phyloP scores from a whole-genome alignment of 92 coral and sea anemone genomes.

The Porites lobata region DNA sequence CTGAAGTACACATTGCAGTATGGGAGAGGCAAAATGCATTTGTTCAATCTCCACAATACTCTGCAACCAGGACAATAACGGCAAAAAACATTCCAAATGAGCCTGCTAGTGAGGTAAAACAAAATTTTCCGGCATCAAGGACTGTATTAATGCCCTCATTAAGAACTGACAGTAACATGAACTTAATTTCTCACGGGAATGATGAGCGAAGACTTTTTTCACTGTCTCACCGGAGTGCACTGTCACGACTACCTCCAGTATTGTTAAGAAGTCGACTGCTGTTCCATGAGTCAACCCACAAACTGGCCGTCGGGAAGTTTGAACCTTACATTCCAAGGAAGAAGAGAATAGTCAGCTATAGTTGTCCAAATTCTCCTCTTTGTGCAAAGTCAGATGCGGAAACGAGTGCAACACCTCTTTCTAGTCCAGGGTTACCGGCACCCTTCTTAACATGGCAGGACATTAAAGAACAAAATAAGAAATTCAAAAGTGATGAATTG shows the following conservation, averaged over 20 bases:
- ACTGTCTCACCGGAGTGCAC: neutral
- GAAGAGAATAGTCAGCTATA: constrained; percentile 33
- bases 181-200: neutral
- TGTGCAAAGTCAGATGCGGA: constrained; percentile 2
- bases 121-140: neutral
- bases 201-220: neutral
- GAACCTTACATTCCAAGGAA: constrained; percentile 93
- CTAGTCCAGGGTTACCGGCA: neutral
- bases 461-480: constrained; percentile 52
- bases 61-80: neutral
- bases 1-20: constrained; percentile 83
- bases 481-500: constrained; percentile 38
- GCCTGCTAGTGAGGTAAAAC: neutral
- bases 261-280: neutral
- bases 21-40: constrained; percentile 70
- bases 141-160: neutral
- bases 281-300: neutral
- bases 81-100: neutral
- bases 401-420: neutral
- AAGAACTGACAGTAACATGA: constrained; percentile 4
- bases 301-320: constrained; percentile 57
- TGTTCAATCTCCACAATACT: neutral
- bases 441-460: constrained; percentile 76
- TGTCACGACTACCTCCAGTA: neutral
- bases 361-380: constrained; percentile 46